A percentile compares a stretch with the other conserved stretches of the same genome.
These are phyloP conservation scores for Nestor notabilis DNA, from an alignment of 2,113 vertebrate species.

Conservation along the genomic window DNA sequence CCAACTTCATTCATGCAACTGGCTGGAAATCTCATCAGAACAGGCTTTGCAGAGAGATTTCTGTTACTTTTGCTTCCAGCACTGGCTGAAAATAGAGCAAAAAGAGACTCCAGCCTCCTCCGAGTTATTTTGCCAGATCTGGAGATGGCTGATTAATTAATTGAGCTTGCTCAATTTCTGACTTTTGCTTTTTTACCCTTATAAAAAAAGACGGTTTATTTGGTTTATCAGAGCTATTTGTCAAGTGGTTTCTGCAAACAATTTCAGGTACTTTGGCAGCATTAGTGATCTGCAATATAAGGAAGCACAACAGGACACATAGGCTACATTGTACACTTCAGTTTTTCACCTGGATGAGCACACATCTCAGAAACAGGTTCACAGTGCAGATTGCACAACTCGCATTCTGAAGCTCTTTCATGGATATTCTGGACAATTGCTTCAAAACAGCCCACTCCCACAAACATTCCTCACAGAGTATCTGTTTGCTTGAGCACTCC, in stretches of 20 bases:
- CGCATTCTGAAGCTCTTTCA: not conserved
- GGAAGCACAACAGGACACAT: accelerated
- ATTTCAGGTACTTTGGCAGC: not conserved
- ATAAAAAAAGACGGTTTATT: not conserved
- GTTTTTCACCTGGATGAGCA: not conserved
- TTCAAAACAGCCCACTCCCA: not conserved
- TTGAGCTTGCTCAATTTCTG: not conserved
- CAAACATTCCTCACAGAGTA: accelerated
- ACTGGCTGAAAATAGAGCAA: not conserved
- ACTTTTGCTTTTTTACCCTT: not conserved
- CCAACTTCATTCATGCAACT: conserved; percentile 28
- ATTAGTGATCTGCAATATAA: not conserved
- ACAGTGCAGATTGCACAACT: not conserved
- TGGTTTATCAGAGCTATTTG: not conserved
- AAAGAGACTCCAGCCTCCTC: not conserved
- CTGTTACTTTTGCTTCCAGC: conserved; percentile 1
- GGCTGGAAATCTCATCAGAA: conserved; percentile 40
- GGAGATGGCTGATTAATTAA: conserved; percentile 2
- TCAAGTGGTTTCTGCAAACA: not conserved
- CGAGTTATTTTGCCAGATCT: not conserved
- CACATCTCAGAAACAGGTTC: not conserved
- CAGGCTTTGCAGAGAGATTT: conserved; percentile 17
- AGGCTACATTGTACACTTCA: not conserved
- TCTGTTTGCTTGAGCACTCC: not conserved
- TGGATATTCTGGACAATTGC: not conserved